Evolutionary conservation across 2,888 invertebrate species (phyloP).

Genomic region (Drosophila seclusa): DNA sequence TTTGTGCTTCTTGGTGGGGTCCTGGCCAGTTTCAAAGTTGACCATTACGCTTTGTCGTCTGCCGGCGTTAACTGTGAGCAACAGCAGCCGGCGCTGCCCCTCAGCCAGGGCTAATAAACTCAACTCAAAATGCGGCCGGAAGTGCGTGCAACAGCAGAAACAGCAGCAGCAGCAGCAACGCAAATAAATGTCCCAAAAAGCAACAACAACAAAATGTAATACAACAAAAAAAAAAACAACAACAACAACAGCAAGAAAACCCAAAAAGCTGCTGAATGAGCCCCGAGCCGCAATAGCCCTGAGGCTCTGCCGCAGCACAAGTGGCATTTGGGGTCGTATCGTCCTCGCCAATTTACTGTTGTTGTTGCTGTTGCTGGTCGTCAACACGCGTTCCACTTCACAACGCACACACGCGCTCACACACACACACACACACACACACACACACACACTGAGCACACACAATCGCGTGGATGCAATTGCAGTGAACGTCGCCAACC

Average conservation of each 20-base stretch:
- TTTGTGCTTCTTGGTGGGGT: slow-evolving; percentile 29
- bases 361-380: slow-evolving; percentile 26
- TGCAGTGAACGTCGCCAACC: slow-evolving; percentile 70
- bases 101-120: slow-evolving; percentile 74
- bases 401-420: slow-evolving; percentile 61
- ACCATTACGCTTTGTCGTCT: slow-evolving; percentile 45
- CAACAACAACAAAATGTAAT: slow-evolving; percentile 18
- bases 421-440: slow-evolving; percentile 50
- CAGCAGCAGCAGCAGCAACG: slow-evolving; percentile 16
- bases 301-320: slow-evolving; percentile 40
- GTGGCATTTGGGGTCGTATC: slow-evolving; percentile 66
- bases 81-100: slow-evolving; percentile 39
- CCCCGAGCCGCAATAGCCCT: slow-evolving; percentile 27
- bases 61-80: slow-evolving; percentile 22
- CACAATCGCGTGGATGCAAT: slow-evolving; percentile 50
- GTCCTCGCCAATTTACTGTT: slow-evolving; percentile 2
- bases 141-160: slow-evolving; percentile 68
- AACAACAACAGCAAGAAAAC: slow-evolving; percentile 12
- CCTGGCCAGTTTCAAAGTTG: slow-evolving; percentile 25
- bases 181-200: slow-evolving; percentile 76
- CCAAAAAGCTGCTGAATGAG: slow-evolving; percentile 50
- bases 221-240: slow-evolving; percentile 9
- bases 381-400: slow-evolving; percentile 79
- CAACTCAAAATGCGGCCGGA: slow-evolving; percentile 70
- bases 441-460: slow-evolving; percentile 40